Evolutionary conservation across 2,113 vertebrate species (phyloP), one percentile per base, ranked within the genome.

Genomic region (Mesocricetus auratus): DNA sequence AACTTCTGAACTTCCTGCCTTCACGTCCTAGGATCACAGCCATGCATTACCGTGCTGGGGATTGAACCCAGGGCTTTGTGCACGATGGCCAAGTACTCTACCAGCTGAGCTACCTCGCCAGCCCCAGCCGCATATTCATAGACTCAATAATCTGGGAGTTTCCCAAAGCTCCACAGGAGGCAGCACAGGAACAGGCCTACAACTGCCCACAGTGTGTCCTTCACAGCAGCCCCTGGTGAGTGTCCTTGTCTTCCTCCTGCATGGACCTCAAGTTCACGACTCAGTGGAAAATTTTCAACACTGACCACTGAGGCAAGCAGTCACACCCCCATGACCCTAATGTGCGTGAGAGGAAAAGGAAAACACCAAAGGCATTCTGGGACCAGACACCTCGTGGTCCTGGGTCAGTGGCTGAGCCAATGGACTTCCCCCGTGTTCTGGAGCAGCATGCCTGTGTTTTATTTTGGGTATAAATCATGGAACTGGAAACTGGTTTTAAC

Each of bases 401-500:
- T 36, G 39, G 75, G 33, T 66, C 39, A 78, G 64, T 31, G 9
- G 26, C 94, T 42, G 24, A 87, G 36, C 29, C 31, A 29, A 66
- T 21, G 45, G 19, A 78, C 33, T n/a, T n/a, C 19, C 33, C 26
- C 47, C 31, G 4, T 0, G 29, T 78, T 62, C 86, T 45, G 45
- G 47, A 36, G 73, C 88, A 33, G 29, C 50, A 13, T 47, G 60
- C 29, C 62, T 83, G 42, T 29, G 60, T 66, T 92, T 68, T 47
- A 53, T 15, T 90, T 77, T 78, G 45, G 82, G 77, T 47, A 2
- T 86, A n/a, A 77, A 39, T 45, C 78, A 31, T 5, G 45, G 24
- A 17, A 21, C 42, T 22, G 24, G 53, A 86, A 86, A 60, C 82
- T 86, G 66, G 60, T 42, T 97, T 96, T 94, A 81, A 95, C 79